These are phyloP conservation scores for Hoplostethus atlanticus DNA, from an alignment of 2,797 vertebrate species.

Conservation along the genomic window DNA sequence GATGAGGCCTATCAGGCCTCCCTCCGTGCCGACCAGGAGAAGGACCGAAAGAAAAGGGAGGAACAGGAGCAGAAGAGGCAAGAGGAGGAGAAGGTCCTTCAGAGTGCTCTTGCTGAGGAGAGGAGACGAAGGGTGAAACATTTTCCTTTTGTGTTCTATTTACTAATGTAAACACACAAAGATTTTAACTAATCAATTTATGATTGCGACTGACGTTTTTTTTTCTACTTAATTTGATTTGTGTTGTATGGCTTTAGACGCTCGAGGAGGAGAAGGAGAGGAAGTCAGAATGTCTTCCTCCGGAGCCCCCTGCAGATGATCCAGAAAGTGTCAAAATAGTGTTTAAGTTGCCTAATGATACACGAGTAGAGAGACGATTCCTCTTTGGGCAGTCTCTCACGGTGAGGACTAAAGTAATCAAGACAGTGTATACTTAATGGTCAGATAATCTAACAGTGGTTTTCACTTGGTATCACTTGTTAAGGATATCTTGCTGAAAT, in stretches of 20 bases:
- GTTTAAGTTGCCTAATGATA: conserved; percentile 98
- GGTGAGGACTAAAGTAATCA: conserved; percentile 81
- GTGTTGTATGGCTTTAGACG: conserved; percentile 82
- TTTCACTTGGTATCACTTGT: conserved; percentile 1
- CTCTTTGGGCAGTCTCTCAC: conserved; percentile 95
- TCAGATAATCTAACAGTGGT: neutral
- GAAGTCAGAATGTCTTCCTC: conserved; percentile 95
- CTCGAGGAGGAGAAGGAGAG: conserved; percentile 98
- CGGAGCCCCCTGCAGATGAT: conserved; percentile 93
- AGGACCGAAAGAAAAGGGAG: conserved; percentile 95
- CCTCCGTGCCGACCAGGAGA: conserved; percentile 96
- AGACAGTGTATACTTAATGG: neutral
- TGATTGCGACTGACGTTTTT: neutral
- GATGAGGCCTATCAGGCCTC: conserved; percentile 96
- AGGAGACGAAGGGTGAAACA: conserved; percentile 88
- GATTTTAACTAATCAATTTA: neutral
- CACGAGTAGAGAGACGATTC: conserved; percentile 96
- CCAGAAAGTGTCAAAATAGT: conserved; percentile 97
- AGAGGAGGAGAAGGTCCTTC: conserved; percentile 93
- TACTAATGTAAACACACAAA: neutral
- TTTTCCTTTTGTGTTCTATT: neutral
- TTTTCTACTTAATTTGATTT: neutral
- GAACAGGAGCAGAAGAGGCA: conserved; percentile 92
- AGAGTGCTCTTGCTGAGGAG: conserved; percentile 93
- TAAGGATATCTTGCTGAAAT: neutral